Evolutionary conservation across 1,140 invertebrate species (phyloP), one percentile per base, ranked within the genome.

Genomic region (Coenobita brevimanus): DNA sequence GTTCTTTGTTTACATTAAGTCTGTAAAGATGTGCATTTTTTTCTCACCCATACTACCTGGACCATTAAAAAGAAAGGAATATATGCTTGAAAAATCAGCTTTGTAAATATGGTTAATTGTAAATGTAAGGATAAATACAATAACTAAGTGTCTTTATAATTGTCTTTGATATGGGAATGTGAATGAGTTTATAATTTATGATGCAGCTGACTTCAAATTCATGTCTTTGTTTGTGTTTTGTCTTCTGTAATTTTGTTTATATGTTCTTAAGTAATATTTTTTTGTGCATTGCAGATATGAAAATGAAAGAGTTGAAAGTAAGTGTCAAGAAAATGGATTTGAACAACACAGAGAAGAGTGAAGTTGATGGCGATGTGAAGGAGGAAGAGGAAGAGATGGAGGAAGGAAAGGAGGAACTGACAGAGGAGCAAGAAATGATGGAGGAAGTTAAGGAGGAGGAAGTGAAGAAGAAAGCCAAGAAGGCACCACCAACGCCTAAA

Each of bases 291-390:
- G 33, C 24, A 84, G 82, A 36, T 57, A 8, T 84, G 27, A 71
- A 84, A 54, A 84, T 84, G 30, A 84, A 73, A 46, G 41, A 84
- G 33, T 21, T 84, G 24, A 84, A 50, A 13, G 82, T 75, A 15
- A 84, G 43, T 15, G 46, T 75, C 36, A 36, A 57, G 33, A 79
- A 57, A 17, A 57, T 57, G 50, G 50, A 57, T 15, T 10, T 79
- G 69, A 78, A 46, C 17, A 3, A 43, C 50, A 46, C 1, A 17
- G 54, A 76, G 33, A 15, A 33, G 21, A 30, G 21, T 46, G 17
- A 4, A 3, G 33, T 38, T 4, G 71, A 27, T 4, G 50, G 57
- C 8, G n/a, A 46, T 13, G 3, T 17, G 24, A 17, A 27, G 13
- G n/a, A 21, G 30, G 83, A 86, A 2, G 38, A 15, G n/a, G 83